These are phyloP conservation scores for Cyphomyrus discorhynchus DNA, from an alignment of 2,113 vertebrate species.

Conservation along the genomic window DNA sequence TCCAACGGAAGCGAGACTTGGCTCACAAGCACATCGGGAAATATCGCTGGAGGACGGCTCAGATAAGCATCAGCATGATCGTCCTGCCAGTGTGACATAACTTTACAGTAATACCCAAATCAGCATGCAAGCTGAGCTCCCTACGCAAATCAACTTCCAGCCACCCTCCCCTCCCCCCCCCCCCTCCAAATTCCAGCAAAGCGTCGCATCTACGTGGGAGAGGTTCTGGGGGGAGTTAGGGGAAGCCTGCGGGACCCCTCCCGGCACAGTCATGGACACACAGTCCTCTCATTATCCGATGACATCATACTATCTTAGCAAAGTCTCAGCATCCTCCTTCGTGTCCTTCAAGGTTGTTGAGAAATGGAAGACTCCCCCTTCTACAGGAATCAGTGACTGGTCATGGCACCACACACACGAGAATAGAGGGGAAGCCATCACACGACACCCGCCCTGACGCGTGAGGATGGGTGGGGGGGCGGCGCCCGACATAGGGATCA, in stretches of 20 bases:
- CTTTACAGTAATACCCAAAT: constrained; percentile 52
- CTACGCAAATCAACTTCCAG: constrained; percentile 46
- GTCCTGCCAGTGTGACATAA: constrained; percentile 44
- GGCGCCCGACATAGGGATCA: too few relatives aligned
- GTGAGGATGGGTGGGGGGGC: too few relatives aligned
- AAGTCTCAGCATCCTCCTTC: neutral
- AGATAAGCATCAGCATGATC: constrained; percentile 39
- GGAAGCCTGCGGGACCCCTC: constrained; percentile 19
- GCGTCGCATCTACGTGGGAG: neutral
- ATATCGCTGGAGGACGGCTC: constrained; percentile 44
- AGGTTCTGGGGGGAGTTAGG: neutral
- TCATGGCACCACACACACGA: neutral
- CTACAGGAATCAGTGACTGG: neutral
- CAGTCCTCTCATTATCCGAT: neutral
- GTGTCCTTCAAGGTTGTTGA: neutral
- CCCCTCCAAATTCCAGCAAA: neutral
- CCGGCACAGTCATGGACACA: neutral
- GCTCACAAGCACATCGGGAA: constrained; percentile 49
- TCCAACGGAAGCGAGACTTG: constrained; percentile 3
- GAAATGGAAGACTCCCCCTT: neutral
- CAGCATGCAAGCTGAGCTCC: constrained; percentile 40
- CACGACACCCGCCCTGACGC: too few relatives aligned
- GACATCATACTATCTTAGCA: neutral
- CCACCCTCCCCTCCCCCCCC: neutral
- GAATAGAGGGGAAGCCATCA: too few relatives aligned